Evolutionary conservation across 2,797 vertebrate genomes (phyloP), one percentile per base, ranked within the genome.

Genomic region (Clarias laeviceps): DNA sequence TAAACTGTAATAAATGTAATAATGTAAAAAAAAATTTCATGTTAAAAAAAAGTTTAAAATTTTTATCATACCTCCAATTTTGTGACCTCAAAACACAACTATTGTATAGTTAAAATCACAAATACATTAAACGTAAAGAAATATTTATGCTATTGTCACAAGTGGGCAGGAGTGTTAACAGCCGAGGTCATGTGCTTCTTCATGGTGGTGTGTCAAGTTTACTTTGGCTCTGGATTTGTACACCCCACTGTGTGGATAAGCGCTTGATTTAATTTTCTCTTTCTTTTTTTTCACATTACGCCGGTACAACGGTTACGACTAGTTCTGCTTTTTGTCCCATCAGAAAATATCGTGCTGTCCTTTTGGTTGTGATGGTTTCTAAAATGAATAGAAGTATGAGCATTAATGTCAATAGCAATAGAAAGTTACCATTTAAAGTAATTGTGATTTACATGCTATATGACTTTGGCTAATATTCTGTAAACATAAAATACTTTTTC

Each of bases 151-250:
- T 40, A 40, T 40, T 70, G 68, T 40, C 18, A 37, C 2, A 40
- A 22, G 34, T 24, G 34, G 9, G 40, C 64, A 15, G 54, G 17
- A 37, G 15, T 59, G 17, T 57, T 84, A 65, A 84, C 50, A 54
- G 73, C 56, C 8, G 0, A 17, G 64, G 64, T 87, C 85, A 82
- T 61, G 65, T 62, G 86, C 57, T 22, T 22, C 54, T 65, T 65
- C 64, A 61, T 82, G 29, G 22, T n/a, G 7, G 1, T 66, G n/a
- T 77, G 79, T 82, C 17, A 57, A 22, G 57, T 81, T 85, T 76
- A 61, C 79, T 85, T 81, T 82, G 69, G 69, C 61, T 66, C 27
- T 80, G 40, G 69, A 12, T 73, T 64, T 65, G 59, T 20, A 27
- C 66, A 57, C 18, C 32, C 1, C 45, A 54, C 69, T 73, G 27